Percentiles rank a stretch among this genome's conserved stretches.
These are phyloP conservation scores for Leucania comma DNA, from an alignment of 2,888 invertebrate genomes.

Conservation along the genomic window DNA sequence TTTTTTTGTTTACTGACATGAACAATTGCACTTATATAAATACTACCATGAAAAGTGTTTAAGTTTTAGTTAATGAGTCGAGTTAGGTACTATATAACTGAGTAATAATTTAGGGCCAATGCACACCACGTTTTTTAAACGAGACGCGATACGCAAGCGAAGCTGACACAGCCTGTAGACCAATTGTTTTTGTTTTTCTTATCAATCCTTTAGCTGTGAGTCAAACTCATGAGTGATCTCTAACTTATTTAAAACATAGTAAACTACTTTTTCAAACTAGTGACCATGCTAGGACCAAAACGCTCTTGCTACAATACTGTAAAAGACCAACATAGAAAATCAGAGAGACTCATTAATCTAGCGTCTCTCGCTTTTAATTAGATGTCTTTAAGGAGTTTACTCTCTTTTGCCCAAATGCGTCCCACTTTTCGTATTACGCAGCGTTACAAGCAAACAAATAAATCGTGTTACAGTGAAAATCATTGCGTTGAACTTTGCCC, in stretches of 20 bases:
- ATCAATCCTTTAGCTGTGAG: too few relatives aligned
- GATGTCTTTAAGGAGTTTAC: conserved; percentile 73
- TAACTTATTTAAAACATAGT: neutral
- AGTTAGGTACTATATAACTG: too few relatives aligned
- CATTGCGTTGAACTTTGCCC: conserved; percentile 61
- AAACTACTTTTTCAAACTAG: neutral
- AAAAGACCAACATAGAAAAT: conserved; percentile 47
- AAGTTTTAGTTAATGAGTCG: too few relatives aligned
- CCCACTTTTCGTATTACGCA: conserved; percentile 73
- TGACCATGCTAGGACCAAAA: neutral
- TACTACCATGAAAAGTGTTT: neutral
- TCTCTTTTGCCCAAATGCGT: conserved; percentile 65
- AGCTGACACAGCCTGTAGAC: too few relatives aligned
- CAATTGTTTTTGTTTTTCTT: too few relatives aligned
- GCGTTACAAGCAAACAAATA: conserved; percentile 78
- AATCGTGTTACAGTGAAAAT: conserved; percentile 69
- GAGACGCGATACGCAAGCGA: too few relatives aligned
- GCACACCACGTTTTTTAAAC: too few relatives aligned
- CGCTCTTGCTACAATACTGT: conserved; percentile 13
- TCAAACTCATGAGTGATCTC: too few relatives aligned
- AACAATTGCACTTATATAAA: neutral
- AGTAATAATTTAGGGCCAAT: too few relatives aligned
- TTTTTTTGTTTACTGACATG: too few relatives aligned
- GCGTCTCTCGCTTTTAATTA: conserved; percentile 76
- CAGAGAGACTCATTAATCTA: conserved; percentile 70